phyloP scores from a whole-genome alignment of 2,797 vertebrate genomes.

The Phoeniculus purpureus region DNA sequence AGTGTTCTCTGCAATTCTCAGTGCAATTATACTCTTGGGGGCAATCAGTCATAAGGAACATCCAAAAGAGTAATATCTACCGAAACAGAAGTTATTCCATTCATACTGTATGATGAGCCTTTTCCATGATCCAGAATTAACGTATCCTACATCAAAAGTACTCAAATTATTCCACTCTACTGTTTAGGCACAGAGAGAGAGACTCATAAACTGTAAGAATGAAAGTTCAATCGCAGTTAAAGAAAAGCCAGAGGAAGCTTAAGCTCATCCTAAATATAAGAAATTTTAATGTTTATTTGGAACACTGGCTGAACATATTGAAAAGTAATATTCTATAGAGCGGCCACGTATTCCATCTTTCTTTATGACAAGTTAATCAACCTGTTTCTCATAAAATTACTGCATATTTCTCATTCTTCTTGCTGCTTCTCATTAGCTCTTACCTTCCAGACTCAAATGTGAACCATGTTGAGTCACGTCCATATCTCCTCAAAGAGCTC shows the following conservation, averaged over 20 bases:
- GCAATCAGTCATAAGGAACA: conserved; percentile 35
- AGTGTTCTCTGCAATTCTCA: conserved; percentile 17
- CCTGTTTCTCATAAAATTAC: not conserved
- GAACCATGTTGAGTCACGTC: conserved; percentile 97
- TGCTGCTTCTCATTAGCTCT: conserved; percentile 42
- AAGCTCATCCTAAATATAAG: not conserved
- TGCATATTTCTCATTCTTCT: not conserved
- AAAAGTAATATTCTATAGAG: not conserved
- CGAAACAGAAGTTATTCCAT: not conserved
- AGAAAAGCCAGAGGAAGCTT: conserved; percentile 20
- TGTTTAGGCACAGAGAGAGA: conserved; percentile 9
- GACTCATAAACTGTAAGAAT: conserved; percentile 3
- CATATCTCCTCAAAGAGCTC: conserved; percentile 94
- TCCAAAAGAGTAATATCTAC: conserved; percentile 6
- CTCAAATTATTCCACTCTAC: not conserved
- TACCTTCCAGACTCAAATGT: conserved; percentile 98
- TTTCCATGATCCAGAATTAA: conserved; percentile 18
- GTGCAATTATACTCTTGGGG: conserved; percentile 15
- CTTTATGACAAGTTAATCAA: not conserved
- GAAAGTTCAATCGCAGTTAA: conserved; percentile 14
- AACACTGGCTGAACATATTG: not conserved
- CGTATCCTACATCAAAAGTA: not conserved
- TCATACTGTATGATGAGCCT: not conserved
- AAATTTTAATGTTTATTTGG: not conserved
- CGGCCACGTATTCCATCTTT: not conserved